Evolutionary conservation across 2,113 vertebrate genomes (phyloP).

Genomic region (Rhizomys pruinosus): DNA sequence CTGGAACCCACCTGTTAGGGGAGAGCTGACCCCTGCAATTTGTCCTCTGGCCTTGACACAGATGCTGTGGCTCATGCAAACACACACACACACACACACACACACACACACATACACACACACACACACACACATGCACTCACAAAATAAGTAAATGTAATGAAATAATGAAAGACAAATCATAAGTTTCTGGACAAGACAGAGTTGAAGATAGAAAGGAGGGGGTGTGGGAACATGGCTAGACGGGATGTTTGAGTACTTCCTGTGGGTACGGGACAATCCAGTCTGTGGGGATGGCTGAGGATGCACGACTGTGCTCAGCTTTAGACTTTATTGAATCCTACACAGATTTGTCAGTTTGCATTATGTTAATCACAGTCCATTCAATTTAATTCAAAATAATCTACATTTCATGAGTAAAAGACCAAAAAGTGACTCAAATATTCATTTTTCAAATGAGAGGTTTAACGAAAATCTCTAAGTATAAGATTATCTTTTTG

Average conservation of each 20-base stretch:
- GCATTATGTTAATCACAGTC: not conserved
- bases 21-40: not conserved
- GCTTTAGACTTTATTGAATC: not conserved
- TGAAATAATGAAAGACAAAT: no score
- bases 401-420: not conserved
- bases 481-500: conserved; percentile 64
- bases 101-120: not conserved
- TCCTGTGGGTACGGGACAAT: not conserved
- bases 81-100: not conserved
- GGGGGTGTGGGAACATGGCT: not conserved
- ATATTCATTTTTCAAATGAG: conserved; percentile 66
- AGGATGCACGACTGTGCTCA: not conserved
- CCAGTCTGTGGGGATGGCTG: not conserved
- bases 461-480: conserved; percentile 68
- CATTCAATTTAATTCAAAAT: conserved; percentile 9
- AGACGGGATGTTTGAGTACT: not conserved
- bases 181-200: not conserved
- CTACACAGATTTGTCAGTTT: not conserved
- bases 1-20: not conserved
- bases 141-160: not conserved
- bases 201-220: not conserved
- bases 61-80: not conserved
- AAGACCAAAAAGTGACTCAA: conserved; percentile 72
- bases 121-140: not conserved
- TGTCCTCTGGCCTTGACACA: not conserved